Base-by-base conservation (phyloP, 2,113 vertebrate genomes). In the Lontra canadensis region DNA sequence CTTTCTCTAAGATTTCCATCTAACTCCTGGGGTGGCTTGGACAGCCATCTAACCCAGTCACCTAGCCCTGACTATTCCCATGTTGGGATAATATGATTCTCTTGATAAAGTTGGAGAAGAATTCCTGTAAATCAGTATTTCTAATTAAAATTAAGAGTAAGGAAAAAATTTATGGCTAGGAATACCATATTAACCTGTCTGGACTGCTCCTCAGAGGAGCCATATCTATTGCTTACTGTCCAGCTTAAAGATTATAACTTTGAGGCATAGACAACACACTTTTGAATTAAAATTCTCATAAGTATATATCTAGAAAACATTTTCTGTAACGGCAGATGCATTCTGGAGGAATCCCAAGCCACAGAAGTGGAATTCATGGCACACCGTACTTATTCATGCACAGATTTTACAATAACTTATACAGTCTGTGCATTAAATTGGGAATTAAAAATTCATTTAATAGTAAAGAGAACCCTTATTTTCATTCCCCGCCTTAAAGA, bases 381-480 rank as follows among this genome's bases (percentile, higher is more conserved):
- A 65, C 34, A 73, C 25, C 74, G 29, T 49, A 88, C 8, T 42
- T 65, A 85, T n/a, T 76, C 31, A 61, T 65, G 76, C 34, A 95
- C 95, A 96, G 88, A 95, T 86, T 85, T 91, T 76, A 88, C 0
- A 97, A 52, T 71, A 93, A 85, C 14, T 90, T 92, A 79, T 8
- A 34, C 12, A 87, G 17, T 20, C 31, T 95, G 23, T 14, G 88
- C 67, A 71, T 81, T 96, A 85, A 93, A 96, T 39, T 74, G 26
- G 18, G 52, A 84, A 96, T 96, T 73, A 93, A 59, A 95, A 92
- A 90, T 85, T 57, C 65, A 95, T 78, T 78, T 90, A 96, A 63
- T 65, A 92, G 23, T 39, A 88, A 21, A 90, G 17, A 82, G 49
- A 93, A 90, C 34, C 36, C 85, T 73, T 21, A 57, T 13, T 94